A percentile compares a stretch with the other conserved stretches of the same genome.
phyloP scores from a whole-genome alignment of 2,113 vertebrate species.

The Chunga burmeisteri region DNA sequence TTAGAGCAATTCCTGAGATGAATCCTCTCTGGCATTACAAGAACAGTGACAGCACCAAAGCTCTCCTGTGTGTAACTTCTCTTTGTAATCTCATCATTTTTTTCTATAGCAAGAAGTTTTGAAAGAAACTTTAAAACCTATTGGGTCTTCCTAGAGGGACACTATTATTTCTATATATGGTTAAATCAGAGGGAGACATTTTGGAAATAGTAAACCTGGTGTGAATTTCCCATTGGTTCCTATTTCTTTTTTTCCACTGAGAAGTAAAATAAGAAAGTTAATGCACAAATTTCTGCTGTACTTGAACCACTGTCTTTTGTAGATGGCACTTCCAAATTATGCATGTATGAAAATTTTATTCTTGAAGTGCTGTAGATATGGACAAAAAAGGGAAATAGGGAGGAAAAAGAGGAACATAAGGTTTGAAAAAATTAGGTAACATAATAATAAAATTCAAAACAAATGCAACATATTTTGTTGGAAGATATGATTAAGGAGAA shows the following conservation, averaged over 20 bases:
- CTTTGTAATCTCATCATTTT: not conserved
- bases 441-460: not conserved
- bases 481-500: not conserved
- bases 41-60: not conserved
- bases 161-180: not conserved
- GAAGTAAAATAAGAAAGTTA: not conserved
- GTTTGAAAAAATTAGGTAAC: not conserved
- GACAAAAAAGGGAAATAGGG: not conserved
- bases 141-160: not conserved
- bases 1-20: not conserved
- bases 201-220: constrained; percentile 17
- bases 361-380: not conserved
- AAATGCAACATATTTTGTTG: rapidly evolving
- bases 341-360: not conserved
- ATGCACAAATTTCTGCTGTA: not conserved
- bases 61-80: not conserved
- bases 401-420: not conserved
- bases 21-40: not conserved
- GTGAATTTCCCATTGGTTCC: not conserved
- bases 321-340: not conserved
- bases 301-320: not conserved
- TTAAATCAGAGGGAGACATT: not conserved
- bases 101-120: not conserved
- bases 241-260: not conserved
- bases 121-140: constrained; percentile 14